These are phyloP conservation scores for Nephrotoma appendiculata DNA, from an alignment of 2,888 invertebrate species.

Conservation along the genomic window DNA sequence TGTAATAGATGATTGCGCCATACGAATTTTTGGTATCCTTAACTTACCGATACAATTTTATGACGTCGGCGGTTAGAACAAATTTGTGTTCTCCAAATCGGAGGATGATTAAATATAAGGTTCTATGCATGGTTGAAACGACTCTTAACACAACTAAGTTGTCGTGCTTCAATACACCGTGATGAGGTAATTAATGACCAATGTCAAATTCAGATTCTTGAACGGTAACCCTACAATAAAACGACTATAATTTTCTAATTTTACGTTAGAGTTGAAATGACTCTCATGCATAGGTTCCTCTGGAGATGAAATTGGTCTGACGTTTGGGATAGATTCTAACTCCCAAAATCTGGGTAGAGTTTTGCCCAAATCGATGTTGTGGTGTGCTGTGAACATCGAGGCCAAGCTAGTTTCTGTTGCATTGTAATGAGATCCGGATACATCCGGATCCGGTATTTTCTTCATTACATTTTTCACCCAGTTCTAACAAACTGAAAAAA, in stretches of 20 bases:
- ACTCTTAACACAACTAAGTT: neutral
- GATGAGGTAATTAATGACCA: neutral
- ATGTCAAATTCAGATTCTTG: no score
- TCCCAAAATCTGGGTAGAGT: neutral
- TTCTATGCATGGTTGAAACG: neutral
- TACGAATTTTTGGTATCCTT: no score
- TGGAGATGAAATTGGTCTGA: neutral
- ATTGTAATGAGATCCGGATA: neutral
- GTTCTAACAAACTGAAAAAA: neutral
- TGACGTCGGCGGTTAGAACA: neutral
- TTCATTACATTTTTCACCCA: neutral
- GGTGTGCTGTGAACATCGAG: neutral
- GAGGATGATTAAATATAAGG: no score
- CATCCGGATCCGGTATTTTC: neutral
- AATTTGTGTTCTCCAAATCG: neutral
- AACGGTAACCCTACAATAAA: neutral
- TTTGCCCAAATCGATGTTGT: neutral
- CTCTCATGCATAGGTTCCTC: neutral
- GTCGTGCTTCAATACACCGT: neutral
- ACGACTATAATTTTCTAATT: no score
- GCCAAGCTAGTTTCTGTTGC: neutral
- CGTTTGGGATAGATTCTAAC: neutral
- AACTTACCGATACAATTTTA: no score
- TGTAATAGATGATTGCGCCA: no score
- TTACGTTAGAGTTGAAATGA: no score